Percentiles rank a stretch among this genome's conserved stretches.
These are phyloP conservation scores for Paraplagusia blochii DNA, from an alignment of 2,113 vertebrate genomes.

Conservation along the genomic window DNA sequence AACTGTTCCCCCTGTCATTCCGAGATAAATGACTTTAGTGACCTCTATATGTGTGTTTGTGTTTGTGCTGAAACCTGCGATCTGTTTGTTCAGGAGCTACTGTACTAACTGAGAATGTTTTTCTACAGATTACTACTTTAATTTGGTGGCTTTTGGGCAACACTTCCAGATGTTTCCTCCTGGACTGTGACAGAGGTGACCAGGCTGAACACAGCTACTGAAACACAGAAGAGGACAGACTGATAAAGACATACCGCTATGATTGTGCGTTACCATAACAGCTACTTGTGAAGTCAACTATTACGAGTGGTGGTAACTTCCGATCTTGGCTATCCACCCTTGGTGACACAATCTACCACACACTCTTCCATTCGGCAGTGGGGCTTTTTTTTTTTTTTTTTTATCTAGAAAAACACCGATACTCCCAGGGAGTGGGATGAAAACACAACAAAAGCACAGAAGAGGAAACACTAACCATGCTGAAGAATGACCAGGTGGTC, in stretches of 20 bases:
- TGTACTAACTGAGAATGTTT: conserved; percentile 23
- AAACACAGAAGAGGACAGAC: conserved; percentile 15
- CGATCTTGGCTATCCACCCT: conserved; percentile 5
- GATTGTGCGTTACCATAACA: background rate
- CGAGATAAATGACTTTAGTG: conserved; percentile 56
- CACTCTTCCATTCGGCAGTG: conserved; percentile 2
- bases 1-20: conserved; percentile 36
- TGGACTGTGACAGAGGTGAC: conserved; percentile 7
- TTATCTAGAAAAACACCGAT: conserved; percentile 27
- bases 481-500: conserved; percentile 66
- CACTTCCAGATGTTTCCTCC: conserved; percentile 6
- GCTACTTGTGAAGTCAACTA: background rate
- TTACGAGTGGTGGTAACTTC: conserved; percentile 37
- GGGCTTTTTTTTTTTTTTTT: conserved; percentile 25
- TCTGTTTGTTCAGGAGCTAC: conserved; percentile 52
- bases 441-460: conserved; percentile 28
- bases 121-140: conserved; percentile 38
- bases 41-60: conserved; percentile 17
- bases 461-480: conserved; percentile 71
- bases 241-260: background rate
- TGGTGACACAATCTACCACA: conserved; percentile 12
- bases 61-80: conserved; percentile 8
- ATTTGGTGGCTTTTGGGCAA: conserved; percentile 20
- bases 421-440: conserved; percentile 50
- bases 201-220: background rate